These are phyloP conservation scores for Crypturellus undulatus DNA, from an alignment of 2,113 vertebrate species.

Conservation along the genomic window DNA sequence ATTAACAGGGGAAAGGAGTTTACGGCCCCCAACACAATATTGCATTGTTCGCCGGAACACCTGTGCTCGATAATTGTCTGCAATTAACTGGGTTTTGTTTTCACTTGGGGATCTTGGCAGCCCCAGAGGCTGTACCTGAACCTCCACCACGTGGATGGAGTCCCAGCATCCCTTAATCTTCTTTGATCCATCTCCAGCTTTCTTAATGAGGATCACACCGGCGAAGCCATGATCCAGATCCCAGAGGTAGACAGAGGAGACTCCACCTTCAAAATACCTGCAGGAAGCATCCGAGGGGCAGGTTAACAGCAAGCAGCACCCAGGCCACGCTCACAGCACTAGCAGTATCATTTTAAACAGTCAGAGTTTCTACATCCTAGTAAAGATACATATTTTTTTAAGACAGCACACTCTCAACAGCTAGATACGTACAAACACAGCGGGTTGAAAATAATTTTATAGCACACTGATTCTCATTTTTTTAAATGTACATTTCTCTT, in stretches of 20 bases:
- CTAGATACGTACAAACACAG: background rate
- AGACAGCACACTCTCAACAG: background rate
- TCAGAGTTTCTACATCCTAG: background rate
- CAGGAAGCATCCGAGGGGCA: background rate
- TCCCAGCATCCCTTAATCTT: constrained; percentile 99
- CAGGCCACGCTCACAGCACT: background rate
- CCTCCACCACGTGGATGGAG: constrained; percentile 99
- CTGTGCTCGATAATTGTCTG: constrained; percentile 49
- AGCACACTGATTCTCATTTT: background rate
- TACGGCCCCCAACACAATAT: constrained; percentile 40
- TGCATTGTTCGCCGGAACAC: constrained; percentile 64
- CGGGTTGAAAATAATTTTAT: background rate
- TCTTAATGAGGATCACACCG: constrained; percentile 99
- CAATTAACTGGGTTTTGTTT: constrained; percentile 48
- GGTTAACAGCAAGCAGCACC: background rate
- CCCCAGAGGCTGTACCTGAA: constrained; percentile 87
- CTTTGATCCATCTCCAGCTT: constrained; percentile 98
- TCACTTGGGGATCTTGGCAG: background rate
- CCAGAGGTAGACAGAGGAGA: constrained; percentile 99
- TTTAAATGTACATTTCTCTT: background rate
- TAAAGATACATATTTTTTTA: background rate
- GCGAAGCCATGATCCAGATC: constrained; percentile 99
- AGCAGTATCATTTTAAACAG: background rate
- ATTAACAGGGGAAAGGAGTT: constrained; percentile 18
- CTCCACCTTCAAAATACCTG: constrained; percentile 99